Conservation (phyloP, 2,113 vertebrate species). For the Myrmecobius fasciatus region DNA sequence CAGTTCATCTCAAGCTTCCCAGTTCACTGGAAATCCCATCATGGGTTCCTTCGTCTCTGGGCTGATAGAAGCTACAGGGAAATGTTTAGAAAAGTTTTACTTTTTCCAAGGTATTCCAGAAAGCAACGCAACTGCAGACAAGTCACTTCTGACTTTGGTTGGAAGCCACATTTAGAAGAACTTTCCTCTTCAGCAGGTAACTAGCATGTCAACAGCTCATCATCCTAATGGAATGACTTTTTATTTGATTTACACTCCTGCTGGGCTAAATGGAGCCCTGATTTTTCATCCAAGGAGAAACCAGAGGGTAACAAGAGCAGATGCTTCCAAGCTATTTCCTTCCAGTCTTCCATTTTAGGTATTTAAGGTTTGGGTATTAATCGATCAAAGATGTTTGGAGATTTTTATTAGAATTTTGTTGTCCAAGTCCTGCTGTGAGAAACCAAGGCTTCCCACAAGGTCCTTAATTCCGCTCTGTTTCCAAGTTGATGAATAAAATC, state of each 20-base stretch:
- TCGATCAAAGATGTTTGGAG: not conserved
- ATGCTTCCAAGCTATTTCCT: not conserved
- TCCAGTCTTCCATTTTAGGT: not conserved
- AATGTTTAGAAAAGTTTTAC: conserved; percentile 34
- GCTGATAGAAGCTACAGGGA: not conserved
- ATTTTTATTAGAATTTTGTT: conserved; percentile 36
- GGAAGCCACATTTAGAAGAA: conserved; percentile 42
- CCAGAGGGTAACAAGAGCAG: not conserved
- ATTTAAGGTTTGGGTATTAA: conserved; percentile 2
- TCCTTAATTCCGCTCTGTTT: not conserved
- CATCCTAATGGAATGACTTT: conserved; percentile 9
- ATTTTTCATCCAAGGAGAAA: conserved; percentile 19
- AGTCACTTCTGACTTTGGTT: conserved; percentile 32
- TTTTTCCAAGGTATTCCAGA: conserved; percentile 50
- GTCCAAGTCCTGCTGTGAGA: conserved; percentile 25
- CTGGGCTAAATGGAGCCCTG: conserved; percentile 45
- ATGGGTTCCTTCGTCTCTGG: not conserved
- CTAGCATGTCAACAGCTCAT: conserved; percentile 24
- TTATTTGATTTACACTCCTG: conserved; percentile 20
- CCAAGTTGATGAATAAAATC: not conserved
- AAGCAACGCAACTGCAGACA: conserved; percentile 30
- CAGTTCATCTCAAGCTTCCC: conserved; percentile 38
- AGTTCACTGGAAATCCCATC: conserved; percentile 40
- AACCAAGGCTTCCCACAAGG: not conserved
- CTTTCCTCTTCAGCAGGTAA: not conserved